Evolutionary conservation across 2,113 vertebrate species (phyloP).

Genomic region (Serinus canaria): DNA sequence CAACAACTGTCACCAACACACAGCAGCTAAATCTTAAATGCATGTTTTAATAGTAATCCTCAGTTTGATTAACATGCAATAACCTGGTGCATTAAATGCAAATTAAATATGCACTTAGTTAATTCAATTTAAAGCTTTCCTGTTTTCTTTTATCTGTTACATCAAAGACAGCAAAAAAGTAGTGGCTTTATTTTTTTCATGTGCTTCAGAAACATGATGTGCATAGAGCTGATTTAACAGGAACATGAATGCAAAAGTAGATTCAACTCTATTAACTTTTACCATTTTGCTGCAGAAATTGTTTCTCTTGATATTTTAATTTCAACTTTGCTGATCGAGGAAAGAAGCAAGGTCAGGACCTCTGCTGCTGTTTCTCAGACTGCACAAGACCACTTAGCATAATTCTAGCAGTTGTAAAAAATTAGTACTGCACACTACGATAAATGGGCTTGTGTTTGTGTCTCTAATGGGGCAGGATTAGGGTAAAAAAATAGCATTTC

Average conservation of each 20-base stretch:
- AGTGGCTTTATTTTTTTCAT: constrained; percentile 14
- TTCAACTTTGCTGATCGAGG: background rate
- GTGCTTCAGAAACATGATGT: background rate
- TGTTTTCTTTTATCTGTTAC: constrained; percentile 52
- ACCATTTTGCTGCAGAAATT: constrained; percentile 27
- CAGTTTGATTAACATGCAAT: constrained; percentile 2
- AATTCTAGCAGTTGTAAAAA: constrained; percentile 19
- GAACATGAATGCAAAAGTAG: constrained; percentile 32
- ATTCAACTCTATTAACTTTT: constrained; percentile 52
- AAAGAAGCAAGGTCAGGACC: background rate
- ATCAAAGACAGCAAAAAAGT: constrained; percentile 29
- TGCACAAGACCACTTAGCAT: background rate
- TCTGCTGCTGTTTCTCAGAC: background rate
- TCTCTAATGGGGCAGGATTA: background rate
- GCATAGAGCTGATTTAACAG: background rate
- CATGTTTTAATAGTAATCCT: background rate
- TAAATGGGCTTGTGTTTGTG: constrained; percentile 6
- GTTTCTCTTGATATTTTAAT: constrained; percentile 58
- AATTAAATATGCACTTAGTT: constrained; percentile 5
- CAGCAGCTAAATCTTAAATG: background rate
- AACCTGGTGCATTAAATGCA: constrained; percentile 16
- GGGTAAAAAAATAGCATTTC: background rate
- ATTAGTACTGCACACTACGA: background rate
- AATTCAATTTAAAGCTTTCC: constrained; percentile 43
- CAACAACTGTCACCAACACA: background rate